Percentiles rank a stretch among this genome's conserved stretches.
Conservation (phyloP, 2,888 invertebrate species). For the Drosophila suboccidentalis region DNA sequence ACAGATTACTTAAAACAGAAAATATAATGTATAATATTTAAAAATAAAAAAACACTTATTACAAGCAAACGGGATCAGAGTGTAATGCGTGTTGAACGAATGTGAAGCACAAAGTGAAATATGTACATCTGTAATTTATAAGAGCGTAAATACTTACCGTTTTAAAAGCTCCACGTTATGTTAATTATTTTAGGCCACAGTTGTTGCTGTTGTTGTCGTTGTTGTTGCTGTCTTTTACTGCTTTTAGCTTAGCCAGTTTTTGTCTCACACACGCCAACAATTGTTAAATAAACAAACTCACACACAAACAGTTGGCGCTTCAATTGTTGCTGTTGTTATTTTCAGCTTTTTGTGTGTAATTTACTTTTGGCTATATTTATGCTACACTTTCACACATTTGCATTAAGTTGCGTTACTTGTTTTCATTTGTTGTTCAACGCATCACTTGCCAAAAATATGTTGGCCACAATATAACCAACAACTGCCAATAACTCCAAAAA, state of each 20-base stretch:
- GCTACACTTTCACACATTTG: constrained; percentile 77
- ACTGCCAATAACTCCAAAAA: constrained; percentile 36
- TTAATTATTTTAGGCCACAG: constrained; percentile 37
- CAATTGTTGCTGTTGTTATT: constrained; percentile 14
- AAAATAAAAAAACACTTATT: constrained; percentile 11
- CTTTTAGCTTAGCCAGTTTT: constrained; percentile 22
- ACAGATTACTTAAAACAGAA: constrained; percentile 18
- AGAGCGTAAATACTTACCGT: constrained; percentile 64
- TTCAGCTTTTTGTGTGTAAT: constrained; percentile 34
- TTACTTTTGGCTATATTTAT: constrained; percentile 46
- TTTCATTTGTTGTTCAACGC: constrained; percentile 62
- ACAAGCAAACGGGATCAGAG: constrained; percentile 54
- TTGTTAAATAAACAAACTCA: constrained; percentile 38
- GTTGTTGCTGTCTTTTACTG: constrained; percentile 23
- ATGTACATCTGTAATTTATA: constrained; percentile 18
- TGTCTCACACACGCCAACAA: constrained; percentile 26
- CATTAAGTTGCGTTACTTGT: constrained; percentile 67
- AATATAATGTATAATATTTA: constrained; percentile 23
- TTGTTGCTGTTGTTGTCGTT: constrained; percentile 13
- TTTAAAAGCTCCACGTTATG: constrained; percentile 55
- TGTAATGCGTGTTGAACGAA: constrained; percentile 43
- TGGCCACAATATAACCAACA: constrained; percentile 44
- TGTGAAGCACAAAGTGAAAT: constrained; percentile 24
- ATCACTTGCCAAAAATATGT: constrained; percentile 65
- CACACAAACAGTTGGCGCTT: constrained; percentile 28